phyloP scores from a whole-genome alignment of 2,113 vertebrate species.

The Dryoscopus gambensis region DNA sequence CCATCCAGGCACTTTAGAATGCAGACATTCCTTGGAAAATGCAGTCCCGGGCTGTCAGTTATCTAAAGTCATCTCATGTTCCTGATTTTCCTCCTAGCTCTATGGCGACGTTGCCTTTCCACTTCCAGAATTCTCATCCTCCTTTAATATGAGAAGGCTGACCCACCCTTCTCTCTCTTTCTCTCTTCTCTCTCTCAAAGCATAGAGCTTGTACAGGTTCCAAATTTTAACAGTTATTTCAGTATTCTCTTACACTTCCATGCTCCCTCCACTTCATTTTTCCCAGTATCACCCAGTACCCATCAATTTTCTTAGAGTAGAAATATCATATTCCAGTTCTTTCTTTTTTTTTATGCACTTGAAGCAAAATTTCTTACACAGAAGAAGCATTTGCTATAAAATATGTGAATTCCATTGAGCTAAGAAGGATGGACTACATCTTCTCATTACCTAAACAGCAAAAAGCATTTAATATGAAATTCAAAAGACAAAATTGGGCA shows the following conservation, averaged over 20 bases:
- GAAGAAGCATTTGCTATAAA: not conserved
- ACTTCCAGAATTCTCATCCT: not conserved
- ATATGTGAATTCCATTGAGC: not conserved
- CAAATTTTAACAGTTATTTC: not conserved
- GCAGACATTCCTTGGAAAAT: not conserved
- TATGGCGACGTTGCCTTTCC: not conserved
- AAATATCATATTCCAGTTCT: not conserved
- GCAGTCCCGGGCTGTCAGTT: not conserved
- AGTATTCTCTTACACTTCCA: not conserved
- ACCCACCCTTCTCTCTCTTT: not conserved
- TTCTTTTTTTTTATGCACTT: not conserved
- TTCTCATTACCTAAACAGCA: not conserved
- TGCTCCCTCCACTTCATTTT: not conserved
- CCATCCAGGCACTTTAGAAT: not conserved
- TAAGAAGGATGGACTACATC: not conserved
- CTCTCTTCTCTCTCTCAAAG: not conserved
- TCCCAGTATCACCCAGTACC: not conserved
- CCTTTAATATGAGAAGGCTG: not conserved
- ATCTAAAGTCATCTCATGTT: not conserved
- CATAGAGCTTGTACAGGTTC: not conserved
- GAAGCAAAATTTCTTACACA: not conserved
- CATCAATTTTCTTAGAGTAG: not conserved
- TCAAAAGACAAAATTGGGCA: not conserved
- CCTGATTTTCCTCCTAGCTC: not conserved
- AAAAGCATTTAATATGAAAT: rapidly evolving